Evolutionary conservation across 2,888 invertebrate species (phyloP).

Genomic region (Bembecia ichneumoniformis): DNA sequence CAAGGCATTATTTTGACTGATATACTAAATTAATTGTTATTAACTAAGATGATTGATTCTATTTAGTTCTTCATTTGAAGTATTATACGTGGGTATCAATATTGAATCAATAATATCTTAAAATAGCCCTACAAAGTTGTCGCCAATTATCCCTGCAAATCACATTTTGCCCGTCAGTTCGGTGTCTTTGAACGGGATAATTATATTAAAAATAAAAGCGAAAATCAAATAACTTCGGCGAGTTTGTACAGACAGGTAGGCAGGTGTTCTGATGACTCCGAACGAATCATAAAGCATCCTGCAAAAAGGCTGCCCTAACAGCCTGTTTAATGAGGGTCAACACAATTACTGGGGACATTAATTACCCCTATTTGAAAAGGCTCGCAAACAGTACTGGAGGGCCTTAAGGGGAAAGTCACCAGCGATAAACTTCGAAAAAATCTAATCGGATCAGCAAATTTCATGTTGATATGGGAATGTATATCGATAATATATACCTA

Average conservation of each 20-base stretch:
- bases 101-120: too few species aligned
- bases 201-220: not conserved
- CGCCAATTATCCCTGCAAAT: not conserved
- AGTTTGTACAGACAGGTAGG: not conserved
- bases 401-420: not conserved
- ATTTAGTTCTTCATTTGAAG: too few species aligned
- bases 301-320: conserved; percentile 30
- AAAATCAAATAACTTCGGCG: not conserved
- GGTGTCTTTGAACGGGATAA: not conserved
- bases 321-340: conserved; percentile 34
- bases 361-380: conserved; percentile 22
- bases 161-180: not conserved
- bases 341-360: conserved; percentile 37
- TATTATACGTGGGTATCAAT: too few species aligned
- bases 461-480: too few species aligned
- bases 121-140: not conserved
- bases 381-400: not conserved
- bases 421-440: not conserved
- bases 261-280: conserved; percentile 4
- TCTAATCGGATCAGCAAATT: too few species aligned
- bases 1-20: too few species aligned
- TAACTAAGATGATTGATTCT: too few species aligned
- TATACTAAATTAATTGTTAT: too few species aligned
- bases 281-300: conserved; percentile 29
- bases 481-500: too few species aligned